Percentiles rank a stretch among this genome's conserved stretches.
phyloP scores from a whole-genome alignment of 2,888 invertebrate genomes.

The Ichneumoninae sp. region DNA sequence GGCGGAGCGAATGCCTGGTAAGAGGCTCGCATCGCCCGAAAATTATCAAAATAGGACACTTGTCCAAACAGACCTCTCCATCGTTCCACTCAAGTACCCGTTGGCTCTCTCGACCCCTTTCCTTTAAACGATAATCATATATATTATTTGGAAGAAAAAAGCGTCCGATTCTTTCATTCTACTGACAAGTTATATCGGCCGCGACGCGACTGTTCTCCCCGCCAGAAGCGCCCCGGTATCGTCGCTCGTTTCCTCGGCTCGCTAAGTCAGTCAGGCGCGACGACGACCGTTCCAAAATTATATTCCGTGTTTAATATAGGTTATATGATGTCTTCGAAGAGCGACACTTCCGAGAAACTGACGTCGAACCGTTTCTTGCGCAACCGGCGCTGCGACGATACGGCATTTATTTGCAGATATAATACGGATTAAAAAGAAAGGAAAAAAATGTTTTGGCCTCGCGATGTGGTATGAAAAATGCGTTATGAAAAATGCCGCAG shows the following conservation, averaged over 20 bases:
- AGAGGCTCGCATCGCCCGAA: slow-evolving; percentile 38
- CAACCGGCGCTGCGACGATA: slow-evolving; percentile 15
- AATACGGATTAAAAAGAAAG: not conserved
- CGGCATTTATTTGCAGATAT: slow-evolving; percentile 22
- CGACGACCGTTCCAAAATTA: slow-evolving; percentile 27
- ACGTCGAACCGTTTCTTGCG: slow-evolving; percentile 5
- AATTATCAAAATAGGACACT: slow-evolving; percentile 51
- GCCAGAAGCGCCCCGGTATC: slow-evolving; percentile 13
- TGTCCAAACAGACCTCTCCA: slow-evolving; percentile 54
- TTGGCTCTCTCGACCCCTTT: slow-evolving; percentile 32
- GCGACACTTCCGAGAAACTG: slow-evolving; percentile 48
- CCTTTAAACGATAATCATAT: slow-evolving; percentile 26
- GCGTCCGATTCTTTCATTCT: not conserved
- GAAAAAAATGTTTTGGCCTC: not conserved
- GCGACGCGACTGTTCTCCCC: slow-evolving; percentile 3
- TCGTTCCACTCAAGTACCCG: slow-evolving; percentile 4
- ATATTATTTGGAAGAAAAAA: not conserved
- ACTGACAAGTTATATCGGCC: slow-evolving; percentile 7
- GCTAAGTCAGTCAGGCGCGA: slow-evolving; percentile 20
- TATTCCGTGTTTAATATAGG: slow-evolving; percentile 13
- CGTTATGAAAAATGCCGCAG: not conserved
- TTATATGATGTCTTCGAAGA: slow-evolving; percentile 21
- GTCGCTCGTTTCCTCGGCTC: not conserved
- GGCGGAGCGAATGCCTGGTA: slow-evolving; percentile 23
- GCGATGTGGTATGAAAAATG: too few relatives aligned